Evolutionary conservation across 2,888 invertebrate species (phyloP), one percentile per base, ranked within the genome.

Genomic region (Tinea trinotella): DNA sequence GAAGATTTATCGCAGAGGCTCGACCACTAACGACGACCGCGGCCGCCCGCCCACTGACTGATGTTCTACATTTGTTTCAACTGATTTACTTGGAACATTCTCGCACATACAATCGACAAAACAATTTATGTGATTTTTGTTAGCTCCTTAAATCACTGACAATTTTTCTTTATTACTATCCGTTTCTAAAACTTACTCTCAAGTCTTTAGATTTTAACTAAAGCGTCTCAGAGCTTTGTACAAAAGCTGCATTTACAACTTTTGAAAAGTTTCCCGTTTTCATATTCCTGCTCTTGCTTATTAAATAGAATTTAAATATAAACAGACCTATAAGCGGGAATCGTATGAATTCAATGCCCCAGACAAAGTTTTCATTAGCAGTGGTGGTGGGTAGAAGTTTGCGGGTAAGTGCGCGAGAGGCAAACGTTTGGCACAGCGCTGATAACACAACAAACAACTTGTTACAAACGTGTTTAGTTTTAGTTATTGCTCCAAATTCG

Each of bases 381-480:
- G 70, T 68, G 70, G 50, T 24, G 17, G 46, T 24, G 13, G 63
- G 73, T 67, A 71, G 69, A 81, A 84, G 82, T 84, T 84, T 71
- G 76, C 67, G 78, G 76, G 64, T 13, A 50, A 75, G 74, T 73
- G 76, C 70, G 74, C 71, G 77, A 70, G 74, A 62, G 74, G 72
- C 46, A 74, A 76, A 71, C 77, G 81, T 74, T 83, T 82, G 82
- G 83, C 73, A 71, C 73, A 73, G 65, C 71, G 72, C 82, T 83
- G 84, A 85, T 85, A 85, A 84, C 81, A 80, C 77, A 80, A 83
- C 83, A 82, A 81, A 82, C 83, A 84, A 83, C 81, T 85, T 82
- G 84, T 84, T 84, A 82, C 83, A 80, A 83, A 84, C 84, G 80
- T 82, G 81, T 83, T 84, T 81, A 83, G 83, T 83, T 83, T 83